Percentiles rank a stretch among this genome's conserved stretches.
Evolutionary conservation across 2,888 invertebrate genomes (phyloP).

Genomic region (Tholera decimalis): DNA sequence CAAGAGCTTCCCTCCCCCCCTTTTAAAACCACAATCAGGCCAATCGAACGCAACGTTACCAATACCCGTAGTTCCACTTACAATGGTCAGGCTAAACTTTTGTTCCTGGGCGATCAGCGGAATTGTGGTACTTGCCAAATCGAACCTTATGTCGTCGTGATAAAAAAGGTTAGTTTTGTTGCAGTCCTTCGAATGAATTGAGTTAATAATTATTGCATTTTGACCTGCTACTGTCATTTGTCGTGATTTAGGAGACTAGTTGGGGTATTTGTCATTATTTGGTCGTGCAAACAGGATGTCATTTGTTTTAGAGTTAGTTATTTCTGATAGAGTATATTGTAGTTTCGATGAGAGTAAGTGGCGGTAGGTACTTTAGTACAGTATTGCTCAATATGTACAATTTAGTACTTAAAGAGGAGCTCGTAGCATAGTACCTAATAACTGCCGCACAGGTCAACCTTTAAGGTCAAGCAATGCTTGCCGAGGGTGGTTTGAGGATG

Average conservation of each 20-base stretch:
- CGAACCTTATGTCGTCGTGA: constrained; percentile 51
- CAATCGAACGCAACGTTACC: constrained; percentile 47
- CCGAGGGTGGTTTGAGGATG: too few relatives aligned
- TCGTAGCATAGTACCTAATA: too few relatives aligned
- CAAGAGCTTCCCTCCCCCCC: constrained; percentile 63
- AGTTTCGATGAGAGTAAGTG: constrained; percentile 9
- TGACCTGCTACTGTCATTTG: constrained; percentile 75
- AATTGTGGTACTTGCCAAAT: constrained; percentile 65
- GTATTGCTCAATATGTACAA: too few relatives aligned
- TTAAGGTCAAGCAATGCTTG: too few relatives aligned
- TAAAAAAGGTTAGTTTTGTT: constrained; percentile 49
- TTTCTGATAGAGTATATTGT: constrained; percentile 34
- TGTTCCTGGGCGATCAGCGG: constrained; percentile 76
- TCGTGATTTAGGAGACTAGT: constrained; percentile 63
- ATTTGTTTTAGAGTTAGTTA: constrained; percentile 42
- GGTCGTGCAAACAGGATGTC: constrained; percentile 54
- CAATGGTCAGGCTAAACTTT: constrained; percentile 70
- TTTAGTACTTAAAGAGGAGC: too few relatives aligned
- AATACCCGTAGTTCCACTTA: constrained; percentile 67
- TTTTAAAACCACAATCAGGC: constrained; percentile 31
- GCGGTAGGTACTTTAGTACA: background rate
- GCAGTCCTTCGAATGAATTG: constrained; percentile 73
- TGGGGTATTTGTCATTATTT: constrained; percentile 51
- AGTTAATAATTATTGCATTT: constrained; percentile 73
- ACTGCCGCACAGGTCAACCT: too few relatives aligned